Conservation (phyloP, 2,113 vertebrate species). For the Cheirogaleus medius region DNA sequence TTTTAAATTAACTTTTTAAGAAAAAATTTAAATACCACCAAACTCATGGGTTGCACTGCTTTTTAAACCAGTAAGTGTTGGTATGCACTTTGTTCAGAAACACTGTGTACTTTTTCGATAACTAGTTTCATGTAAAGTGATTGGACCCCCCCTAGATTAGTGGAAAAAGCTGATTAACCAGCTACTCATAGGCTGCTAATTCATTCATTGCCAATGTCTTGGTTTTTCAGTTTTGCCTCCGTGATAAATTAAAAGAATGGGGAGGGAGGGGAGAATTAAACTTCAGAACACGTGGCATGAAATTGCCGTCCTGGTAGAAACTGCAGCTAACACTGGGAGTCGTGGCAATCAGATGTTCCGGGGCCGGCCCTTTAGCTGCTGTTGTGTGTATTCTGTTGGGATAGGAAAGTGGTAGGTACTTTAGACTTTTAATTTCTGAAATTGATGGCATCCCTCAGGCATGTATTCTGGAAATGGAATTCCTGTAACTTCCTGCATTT, state of each 20-base stretch:
- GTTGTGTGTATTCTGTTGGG: conserved; percentile 45
- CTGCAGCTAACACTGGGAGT: neutral
- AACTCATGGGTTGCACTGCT: conserved; percentile 88
- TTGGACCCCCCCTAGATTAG: conserved; percentile 82
- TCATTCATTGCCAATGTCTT: conserved; percentile 76
- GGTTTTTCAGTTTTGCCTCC: conserved; percentile 83
- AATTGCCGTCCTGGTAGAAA: conserved; percentile 73
- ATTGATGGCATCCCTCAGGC: conserved; percentile 16
- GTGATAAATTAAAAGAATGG: conserved; percentile 67
- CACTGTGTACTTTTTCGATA: conserved; percentile 82
- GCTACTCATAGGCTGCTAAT: conserved; percentile 86
- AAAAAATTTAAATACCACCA: conserved; percentile 86
- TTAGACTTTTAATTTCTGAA: neutral
- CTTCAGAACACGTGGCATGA: conserved; percentile 72
- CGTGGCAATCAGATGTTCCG: conserved; percentile 40
- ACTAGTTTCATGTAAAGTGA: conserved; percentile 84
- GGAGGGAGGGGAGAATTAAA: conserved; percentile 59
- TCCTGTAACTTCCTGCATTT: conserved; percentile 28
- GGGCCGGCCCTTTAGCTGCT: conserved; percentile 55
- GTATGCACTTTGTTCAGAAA: conserved; percentile 81
- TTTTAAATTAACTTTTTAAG: conserved; percentile 83
- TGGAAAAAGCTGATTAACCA: conserved; percentile 83
- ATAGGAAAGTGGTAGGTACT: conserved; percentile 37
- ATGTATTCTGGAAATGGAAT: conserved; percentile 52
- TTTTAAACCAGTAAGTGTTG: conserved; percentile 85